Conservation (phyloP, 2,888 invertebrate genomes). For the Platerodrilus igneus region DNA sequence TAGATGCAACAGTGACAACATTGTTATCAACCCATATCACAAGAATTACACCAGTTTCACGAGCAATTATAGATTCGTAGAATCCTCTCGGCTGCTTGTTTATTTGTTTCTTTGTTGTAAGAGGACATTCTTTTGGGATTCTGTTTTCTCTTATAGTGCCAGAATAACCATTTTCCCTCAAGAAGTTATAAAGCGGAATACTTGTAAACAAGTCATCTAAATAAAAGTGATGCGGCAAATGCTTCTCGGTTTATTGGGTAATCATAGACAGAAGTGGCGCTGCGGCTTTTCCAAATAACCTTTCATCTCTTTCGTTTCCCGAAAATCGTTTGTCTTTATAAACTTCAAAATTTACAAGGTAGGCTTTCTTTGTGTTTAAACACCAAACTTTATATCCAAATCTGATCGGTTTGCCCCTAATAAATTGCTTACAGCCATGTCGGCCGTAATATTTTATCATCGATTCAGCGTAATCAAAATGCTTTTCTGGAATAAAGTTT, state of each 20-base stretch:
- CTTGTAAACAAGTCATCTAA: slow-evolving; percentile 1
- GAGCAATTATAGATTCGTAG: slow-evolving; percentile 6
- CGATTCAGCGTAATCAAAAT: slow-evolving; percentile 29
- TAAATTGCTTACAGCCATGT: too few species aligned
- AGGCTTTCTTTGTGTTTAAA: slow-evolving; percentile 24
- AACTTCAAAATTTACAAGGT: slow-evolving; percentile 27
- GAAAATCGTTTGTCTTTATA: not conserved
- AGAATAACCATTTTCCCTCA: too few species aligned
- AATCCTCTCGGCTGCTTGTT: slow-evolving; percentile 16
- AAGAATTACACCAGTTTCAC: slow-evolving; percentile 10
- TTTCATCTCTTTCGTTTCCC: slow-evolving; percentile 8
- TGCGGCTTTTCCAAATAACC: slow-evolving; percentile 7
- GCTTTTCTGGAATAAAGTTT: slow-evolving; percentile 23
- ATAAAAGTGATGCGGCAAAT: not conserved
- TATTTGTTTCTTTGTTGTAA: slow-evolving; percentile 11
- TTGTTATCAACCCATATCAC: slow-evolving; percentile 25
- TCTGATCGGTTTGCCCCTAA: slow-evolving; percentile 32
- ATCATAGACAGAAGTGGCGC: too few species aligned
- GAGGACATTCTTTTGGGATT: not conserved
- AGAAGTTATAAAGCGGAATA: too few species aligned
- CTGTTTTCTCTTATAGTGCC: not conserved
- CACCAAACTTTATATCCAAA: slow-evolving; percentile 32
- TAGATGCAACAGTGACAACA: slow-evolving; percentile 22
- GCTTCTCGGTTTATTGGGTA: not conserved
- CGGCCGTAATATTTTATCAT: too few species aligned